A percentile compares a stretch with the other conserved stretches of the same genome.
Conservation (phyloP, 2,797 vertebrate genomes). For the Astyanax mexicanus region DNA sequence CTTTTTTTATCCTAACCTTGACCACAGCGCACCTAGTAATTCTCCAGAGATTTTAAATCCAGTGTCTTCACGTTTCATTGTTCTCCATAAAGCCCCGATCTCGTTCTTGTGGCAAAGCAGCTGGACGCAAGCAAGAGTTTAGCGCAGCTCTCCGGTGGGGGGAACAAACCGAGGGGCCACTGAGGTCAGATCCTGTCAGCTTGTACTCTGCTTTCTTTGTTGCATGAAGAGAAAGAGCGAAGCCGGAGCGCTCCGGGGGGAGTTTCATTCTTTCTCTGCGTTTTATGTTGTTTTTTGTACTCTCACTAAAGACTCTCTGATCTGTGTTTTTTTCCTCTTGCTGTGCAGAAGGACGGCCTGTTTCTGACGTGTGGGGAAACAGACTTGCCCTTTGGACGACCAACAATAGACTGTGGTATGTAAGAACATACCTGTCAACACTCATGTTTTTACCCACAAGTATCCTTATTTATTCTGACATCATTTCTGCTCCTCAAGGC, state of each 20-base stretch:
- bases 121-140: slow-evolving; percentile 71
- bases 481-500: neutral
- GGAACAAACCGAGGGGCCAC: slow-evolving; percentile 73
- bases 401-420: slow-evolving; percentile 20
- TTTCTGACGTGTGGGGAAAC: slow-evolving; percentile 25
- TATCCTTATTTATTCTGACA: slow-evolving; percentile 2
- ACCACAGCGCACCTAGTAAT: slow-evolving; percentile 68
- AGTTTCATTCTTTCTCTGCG: slow-evolving; percentile 68
- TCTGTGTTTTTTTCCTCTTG: slow-evolving; percentile 61
- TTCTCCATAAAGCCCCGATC: slow-evolving; percentile 72
- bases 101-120: slow-evolving; percentile 75
- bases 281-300: slow-evolving; percentile 74
- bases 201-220: slow-evolving; percentile 73
- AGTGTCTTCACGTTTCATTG: slow-evolving; percentile 43
- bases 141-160: slow-evolving; percentile 73
- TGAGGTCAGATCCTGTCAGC: slow-evolving; percentile 73
- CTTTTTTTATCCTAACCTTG: slow-evolving; percentile 78
- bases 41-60: slow-evolving; percentile 75
- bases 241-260: slow-evolving; percentile 63
- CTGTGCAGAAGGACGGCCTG: slow-evolving; percentile 26
- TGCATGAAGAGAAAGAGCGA: slow-evolving; percentile 60
- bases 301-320: slow-evolving; percentile 72
- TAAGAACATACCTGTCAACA: slow-evolving; percentile 20
- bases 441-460: neutral
- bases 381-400: slow-evolving; percentile 28